A percentile compares a stretch with the other conserved stretches of the same genome.
Evolutionary conservation across 2,888 invertebrate genomes (phyloP).

Genomic region (Cephus nigrinus): DNA sequence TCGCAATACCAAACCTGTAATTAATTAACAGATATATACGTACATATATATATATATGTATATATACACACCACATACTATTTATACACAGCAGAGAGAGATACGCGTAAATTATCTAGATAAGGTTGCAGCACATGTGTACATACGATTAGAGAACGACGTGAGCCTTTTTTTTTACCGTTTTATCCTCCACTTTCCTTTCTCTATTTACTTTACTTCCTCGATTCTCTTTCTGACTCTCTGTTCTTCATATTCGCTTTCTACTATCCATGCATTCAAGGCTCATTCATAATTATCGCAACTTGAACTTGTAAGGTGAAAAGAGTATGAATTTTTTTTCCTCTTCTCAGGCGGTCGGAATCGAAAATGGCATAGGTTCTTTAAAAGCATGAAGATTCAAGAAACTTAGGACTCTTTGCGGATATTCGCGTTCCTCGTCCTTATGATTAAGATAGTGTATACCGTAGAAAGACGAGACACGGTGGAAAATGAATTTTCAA

Average conservation of each 20-base stretch:
- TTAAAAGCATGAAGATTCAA: neutral
- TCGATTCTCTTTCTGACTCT: neutral
- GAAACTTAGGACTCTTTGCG: neutral
- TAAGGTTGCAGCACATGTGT: neutral
- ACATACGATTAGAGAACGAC: neutral
- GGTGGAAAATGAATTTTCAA: neutral
- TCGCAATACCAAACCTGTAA: neutral
- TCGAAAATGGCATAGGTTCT: neutral
- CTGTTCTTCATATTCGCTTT: neutral
- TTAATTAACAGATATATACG: conserved; percentile 5
- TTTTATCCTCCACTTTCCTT: neutral
- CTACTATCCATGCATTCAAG: conserved; percentile 4
- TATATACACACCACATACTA: conserved; percentile 16
- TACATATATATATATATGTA: conserved; percentile 15
- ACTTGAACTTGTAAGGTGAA: neutral
- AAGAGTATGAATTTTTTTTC: neutral
- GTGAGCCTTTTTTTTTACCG: neutral
- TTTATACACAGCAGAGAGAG: neutral
- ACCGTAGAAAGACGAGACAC: neutral
- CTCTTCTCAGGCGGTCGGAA: neutral
- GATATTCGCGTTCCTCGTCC: neutral
- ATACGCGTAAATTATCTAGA: neutral
- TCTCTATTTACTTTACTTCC: neutral
- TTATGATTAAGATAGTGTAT: neutral
- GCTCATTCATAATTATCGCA: conserved; percentile 1